These are phyloP conservation scores for Caretta caretta DNA, from an alignment of 2,113 vertebrate genomes.

Conservation along the genomic window DNA sequence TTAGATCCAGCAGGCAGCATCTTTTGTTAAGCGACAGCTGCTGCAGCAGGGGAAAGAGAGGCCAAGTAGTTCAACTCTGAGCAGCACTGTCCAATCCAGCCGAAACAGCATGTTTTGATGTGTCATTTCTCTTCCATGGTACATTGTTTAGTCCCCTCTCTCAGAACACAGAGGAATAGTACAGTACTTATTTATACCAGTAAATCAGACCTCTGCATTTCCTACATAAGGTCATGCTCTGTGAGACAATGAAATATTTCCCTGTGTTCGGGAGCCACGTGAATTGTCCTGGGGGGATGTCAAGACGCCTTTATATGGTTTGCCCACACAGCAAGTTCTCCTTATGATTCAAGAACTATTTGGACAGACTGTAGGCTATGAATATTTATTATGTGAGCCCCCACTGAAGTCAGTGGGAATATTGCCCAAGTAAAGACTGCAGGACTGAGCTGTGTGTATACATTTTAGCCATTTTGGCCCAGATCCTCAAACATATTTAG, in stretches of 20 bases:
- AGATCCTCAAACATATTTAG: neutral
- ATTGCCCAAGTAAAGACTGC: neutral
- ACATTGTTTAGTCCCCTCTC: neutral
- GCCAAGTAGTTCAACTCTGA: neutral
- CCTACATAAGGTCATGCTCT: neutral
- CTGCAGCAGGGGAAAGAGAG: neutral
- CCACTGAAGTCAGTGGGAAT: neutral
- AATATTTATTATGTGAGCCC: neutral
- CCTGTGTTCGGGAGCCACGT: neutral
- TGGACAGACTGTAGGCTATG: neutral
- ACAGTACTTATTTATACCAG: neutral
- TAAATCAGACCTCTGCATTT: slow-evolving; percentile 18
- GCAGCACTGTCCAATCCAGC: neutral
- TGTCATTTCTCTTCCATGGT: neutral
- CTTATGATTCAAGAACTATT: neutral
- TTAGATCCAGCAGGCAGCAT: neutral
- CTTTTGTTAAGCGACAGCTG: slow-evolving; percentile 2
- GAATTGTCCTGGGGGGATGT: neutral
- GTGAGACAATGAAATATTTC: fast-evolving
- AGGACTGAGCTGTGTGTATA: neutral
- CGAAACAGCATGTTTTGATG: neutral
- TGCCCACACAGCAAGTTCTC: neutral
- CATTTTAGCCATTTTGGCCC: neutral
- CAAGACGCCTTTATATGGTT: neutral
- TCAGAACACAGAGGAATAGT: neutral